Evolutionary conservation across 2,888 invertebrate species (phyloP), one percentile per base, ranked within the genome.

Genomic region (Zygaena filipendulae): DNA sequence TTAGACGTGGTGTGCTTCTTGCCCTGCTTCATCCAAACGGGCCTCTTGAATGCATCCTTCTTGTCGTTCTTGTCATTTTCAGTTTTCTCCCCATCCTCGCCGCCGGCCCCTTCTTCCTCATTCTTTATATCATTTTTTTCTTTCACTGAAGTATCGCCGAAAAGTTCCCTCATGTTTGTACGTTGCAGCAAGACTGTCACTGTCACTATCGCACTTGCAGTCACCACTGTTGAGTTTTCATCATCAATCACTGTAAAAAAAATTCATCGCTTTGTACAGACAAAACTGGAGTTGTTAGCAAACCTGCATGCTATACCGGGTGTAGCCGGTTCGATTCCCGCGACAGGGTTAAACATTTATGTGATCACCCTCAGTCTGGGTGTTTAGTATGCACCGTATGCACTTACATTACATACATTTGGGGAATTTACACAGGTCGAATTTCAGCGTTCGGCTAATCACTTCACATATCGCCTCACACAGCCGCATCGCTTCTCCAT

Each of bases 201-300:
- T 0, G 99, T 99, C 0, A 99, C 97, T 42, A 98, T 94, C 11
- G 98, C 96, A 22, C 97, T 96, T 7, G 97, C 97, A 1, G 99
- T 99, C 33, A 98, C 96, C 30, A 93, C 93, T 20, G 91, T 92
- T 2, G 96, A 92, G 59, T 97, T 97, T 60, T 99, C 99, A 63
- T 99, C 99, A 52, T 97, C 97, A 56, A 97, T 90, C 23, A 99
- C 98, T 94, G 59, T 27, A 75, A 79, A 29, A 38, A 30, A n/a
- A n/a, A 3, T 25, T 25, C n/a, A 8, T 12, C 18, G 18, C 18
- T 13, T 14, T 6, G 4, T n/a, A 7, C 31, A n/a, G n/a, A n/a
- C n/a, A n/a, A n/a, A n/a, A n/a, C n/a, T n/a, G n/a, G n/a, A n/a
- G n/a, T n/a, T n/a, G n/a, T n/a, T n/a, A n/a, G n/a, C n/a, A n/a